Conservation (phyloP, 2,888 invertebrate genomes). For the Homarus gammarus region DNA sequence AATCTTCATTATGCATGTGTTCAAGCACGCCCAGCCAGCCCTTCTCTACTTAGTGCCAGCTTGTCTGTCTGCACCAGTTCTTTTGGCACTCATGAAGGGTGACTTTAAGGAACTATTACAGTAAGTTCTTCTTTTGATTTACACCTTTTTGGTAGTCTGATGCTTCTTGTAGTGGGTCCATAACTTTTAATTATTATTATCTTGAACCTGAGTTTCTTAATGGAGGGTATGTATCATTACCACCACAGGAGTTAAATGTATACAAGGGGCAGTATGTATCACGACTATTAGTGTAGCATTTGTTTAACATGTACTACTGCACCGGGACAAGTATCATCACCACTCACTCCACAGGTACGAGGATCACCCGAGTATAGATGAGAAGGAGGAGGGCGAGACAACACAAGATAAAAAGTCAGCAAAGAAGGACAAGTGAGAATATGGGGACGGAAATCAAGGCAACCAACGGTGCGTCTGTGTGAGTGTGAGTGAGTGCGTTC, state of each 20-base stretch:
- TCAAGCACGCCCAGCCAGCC: conserved; percentile 99
- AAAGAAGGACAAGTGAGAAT: conserved; percentile 77
- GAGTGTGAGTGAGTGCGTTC: no score
- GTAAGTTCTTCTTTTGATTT: no score
- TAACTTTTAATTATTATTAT: no score
- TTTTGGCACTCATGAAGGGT: conserved; percentile 92
- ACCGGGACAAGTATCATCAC: background rate
- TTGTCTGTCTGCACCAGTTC: conserved; percentile 93
- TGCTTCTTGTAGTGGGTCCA: no score
- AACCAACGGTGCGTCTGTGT: background rate
- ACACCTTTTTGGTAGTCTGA: no score
- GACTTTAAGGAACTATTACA: conserved; percentile 93
- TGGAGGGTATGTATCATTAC: no score
- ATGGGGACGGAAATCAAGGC: background rate
- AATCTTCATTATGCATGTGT: conserved; percentile 98
- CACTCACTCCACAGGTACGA: conserved; percentile 82
- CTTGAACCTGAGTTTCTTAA: no score
- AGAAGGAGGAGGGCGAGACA: conserved; percentile 79
- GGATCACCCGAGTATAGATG: conserved; percentile 82
- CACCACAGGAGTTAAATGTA: no score
- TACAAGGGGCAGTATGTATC: no score
- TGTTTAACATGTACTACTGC: no score
- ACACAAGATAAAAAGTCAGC: conserved; percentile 79
- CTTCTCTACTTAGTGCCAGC: conserved; percentile 97
- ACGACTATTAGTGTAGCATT: background rate